Base-by-base conservation (phyloP, 2,888 invertebrate species). In the Metalampra italica region DNA sequence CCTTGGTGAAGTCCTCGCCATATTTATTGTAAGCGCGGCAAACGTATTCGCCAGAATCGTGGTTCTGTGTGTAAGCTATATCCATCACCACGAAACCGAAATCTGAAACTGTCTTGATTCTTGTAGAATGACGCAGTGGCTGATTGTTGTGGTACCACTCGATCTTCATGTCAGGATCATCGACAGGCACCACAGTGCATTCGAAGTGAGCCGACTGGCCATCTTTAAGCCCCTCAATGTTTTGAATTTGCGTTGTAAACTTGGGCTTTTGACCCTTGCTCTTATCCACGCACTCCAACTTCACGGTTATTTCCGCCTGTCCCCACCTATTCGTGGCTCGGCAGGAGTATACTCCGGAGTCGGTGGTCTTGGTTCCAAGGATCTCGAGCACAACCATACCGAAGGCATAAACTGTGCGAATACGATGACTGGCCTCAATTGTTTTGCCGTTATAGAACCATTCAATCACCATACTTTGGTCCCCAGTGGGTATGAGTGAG, bases 301-400 rank as follows among this genome's bases (percentile, higher is more conserved):
- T 93, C 8, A 96, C 95, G 68, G 93, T 95, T 58, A 96, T 96
- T 90, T 96, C 96, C 46, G 96, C 96, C 60, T 92, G 91, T 43
- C 97, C 97, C 93, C 96, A 96, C 75, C 94, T 94, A 75, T 97
- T 97, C 0, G 95, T 96, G 2, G 97, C 97, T 53, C 94, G 91
- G 75, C 97, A 97, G 0, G 95, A 95, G 75, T 97, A 97, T 29
- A 92, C 93, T 39, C 98, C 98, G 29, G 96, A 94, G 80, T 99
- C 99, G 75, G 96, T 94, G 51, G 95, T 95, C 75, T 97, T 97
- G 0, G 97, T 97, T 54, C 98, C 98, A 14, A 97, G 91, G 62
- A 99, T 96, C 90, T 99, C 99, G 39, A 99, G 91, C 40, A 98
- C 97, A 15, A 98, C 98, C 94, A 97, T 98, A 47, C 99, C 99